Conservation (phyloP, 2,888 invertebrate genomes). For the Alloscopus bannaensis region DNA sequence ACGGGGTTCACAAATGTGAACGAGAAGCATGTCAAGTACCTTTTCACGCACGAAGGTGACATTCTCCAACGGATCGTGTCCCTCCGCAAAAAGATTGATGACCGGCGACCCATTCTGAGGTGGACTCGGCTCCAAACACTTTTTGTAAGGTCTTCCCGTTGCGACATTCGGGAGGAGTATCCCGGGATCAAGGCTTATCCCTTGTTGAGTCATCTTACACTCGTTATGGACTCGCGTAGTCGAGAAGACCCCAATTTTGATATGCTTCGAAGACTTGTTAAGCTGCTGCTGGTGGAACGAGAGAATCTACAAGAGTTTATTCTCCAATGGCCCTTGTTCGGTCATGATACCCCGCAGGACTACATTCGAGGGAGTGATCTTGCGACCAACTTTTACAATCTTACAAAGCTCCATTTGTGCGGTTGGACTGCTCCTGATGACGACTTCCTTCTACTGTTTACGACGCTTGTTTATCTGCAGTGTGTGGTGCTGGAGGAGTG, state of each 20-base stretch:
- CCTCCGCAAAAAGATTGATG: slow-evolving; percentile 49
- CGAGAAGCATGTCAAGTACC: slow-evolving; percentile 54
- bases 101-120: slow-evolving; percentile 23
- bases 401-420: slow-evolving; percentile 20
- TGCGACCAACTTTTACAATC: slow-evolving; percentile 28
- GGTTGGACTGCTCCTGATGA: slow-evolving; percentile 43
- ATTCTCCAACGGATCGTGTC: slow-evolving; percentile 43
- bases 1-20: slow-evolving; percentile 40
- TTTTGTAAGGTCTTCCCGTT: slow-evolving; percentile 36
- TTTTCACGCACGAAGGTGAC: slow-evolving; percentile 35
- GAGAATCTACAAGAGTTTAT: slow-evolving; percentile 19
- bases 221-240: slow-evolving; percentile 43
- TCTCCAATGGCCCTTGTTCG: slow-evolving; percentile 40
- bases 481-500: slow-evolving; percentile 41
- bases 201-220: slow-evolving; percentile 13
- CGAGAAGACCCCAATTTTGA: slow-evolving; percentile 35
- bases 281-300: slow-evolving; percentile 27
- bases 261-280: slow-evolving; percentile 31
- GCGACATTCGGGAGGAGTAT: slow-evolving; percentile 45
- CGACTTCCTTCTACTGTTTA: slow-evolving; percentile 30
- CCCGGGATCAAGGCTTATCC: slow-evolving; percentile 31
- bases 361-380: slow-evolving; percentile 30
- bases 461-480: not conserved
- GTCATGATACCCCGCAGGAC: slow-evolving; percentile 45
- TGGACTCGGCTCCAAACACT: slow-evolving; percentile 32